Conservation (phyloP, 2,888 invertebrate species). For the Ormyrus nitidulus region DNA sequence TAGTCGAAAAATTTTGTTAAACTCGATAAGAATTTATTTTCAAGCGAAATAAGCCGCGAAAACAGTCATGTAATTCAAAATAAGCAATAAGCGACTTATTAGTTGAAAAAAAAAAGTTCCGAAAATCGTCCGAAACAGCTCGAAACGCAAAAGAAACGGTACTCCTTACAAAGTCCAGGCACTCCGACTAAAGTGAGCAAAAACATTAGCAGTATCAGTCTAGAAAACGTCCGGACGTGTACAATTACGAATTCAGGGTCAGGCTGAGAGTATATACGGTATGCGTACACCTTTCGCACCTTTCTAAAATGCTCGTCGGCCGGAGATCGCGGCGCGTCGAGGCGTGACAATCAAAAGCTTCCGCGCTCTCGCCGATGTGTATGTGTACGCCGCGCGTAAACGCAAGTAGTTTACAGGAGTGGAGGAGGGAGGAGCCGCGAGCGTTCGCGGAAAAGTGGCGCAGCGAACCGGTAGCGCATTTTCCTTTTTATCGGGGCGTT, state of each 20-base stretch:
- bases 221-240: too few species aligned
- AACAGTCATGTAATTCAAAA: too few species aligned
- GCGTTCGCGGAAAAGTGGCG: slow-evolving; percentile 21
- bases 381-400: too few species aligned
- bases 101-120: neutral
- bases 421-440: neutral
- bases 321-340: slow-evolving; percentile 7
- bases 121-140: slow-evolving; percentile 7
- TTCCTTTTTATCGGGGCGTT: slow-evolving; percentile 24
- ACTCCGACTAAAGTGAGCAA: too few species aligned
- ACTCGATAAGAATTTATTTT: too few species aligned
- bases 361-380: neutral
- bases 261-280: neutral
- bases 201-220: too few species aligned
- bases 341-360: slow-evolving; percentile 47
- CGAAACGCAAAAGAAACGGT: too few species aligned
- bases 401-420: too few species aligned
- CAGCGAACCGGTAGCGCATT: neutral
- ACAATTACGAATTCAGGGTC: slow-evolving; percentile 48
- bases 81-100: too few species aligned
- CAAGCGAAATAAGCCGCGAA: too few species aligned
- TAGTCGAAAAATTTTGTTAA: too few species aligned
- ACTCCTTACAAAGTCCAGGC: too few species aligned
- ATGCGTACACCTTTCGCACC: slow-evolving; percentile 41
- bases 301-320: slow-evolving; percentile 41